Evolutionary conservation across 1,140 invertebrate species (phyloP).

Genomic region (Euwallacea similis): DNA sequence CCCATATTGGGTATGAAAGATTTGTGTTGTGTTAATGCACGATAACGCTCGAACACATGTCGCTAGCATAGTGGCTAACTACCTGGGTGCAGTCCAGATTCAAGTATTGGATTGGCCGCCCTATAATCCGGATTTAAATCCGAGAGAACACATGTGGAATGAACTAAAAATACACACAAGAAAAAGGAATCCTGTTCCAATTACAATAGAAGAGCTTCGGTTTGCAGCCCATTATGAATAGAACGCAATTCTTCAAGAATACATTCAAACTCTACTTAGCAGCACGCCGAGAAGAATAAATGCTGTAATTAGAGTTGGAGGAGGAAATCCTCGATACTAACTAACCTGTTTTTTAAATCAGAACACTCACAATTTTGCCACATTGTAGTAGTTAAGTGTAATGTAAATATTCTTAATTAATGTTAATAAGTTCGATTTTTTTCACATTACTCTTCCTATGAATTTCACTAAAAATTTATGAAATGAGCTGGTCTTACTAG

Average conservation of each 20-base stretch:
- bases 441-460: neutral
- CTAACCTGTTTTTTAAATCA: neutral
- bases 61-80: neutral
- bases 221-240: slow-evolving; percentile 3
- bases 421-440: neutral
- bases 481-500: neutral
- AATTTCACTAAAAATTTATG: neutral
- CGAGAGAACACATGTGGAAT: slow-evolving; percentile 5
- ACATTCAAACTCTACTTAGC: slow-evolving; percentile 17
- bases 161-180: slow-evolving; percentile 11
- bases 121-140: slow-evolving; percentile 8
- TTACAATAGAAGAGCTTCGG: slow-evolving; percentile 9
- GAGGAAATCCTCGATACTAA: slow-evolving; percentile 14
- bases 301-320: slow-evolving; percentile 21
- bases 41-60: slow-evolving; percentile 15
- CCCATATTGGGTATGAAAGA: slow-evolving; percentile 13
- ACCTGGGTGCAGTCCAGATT: slow-evolving; percentile 2
- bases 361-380: no score
- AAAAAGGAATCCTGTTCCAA: slow-evolving; percentile 9
- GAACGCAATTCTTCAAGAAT: slow-evolving; percentile 17
- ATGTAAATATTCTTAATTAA: no score
- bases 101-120: slow-evolving; percentile 11
- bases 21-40: slow-evolving; percentile 23
- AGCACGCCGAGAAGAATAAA: slow-evolving; percentile 26
- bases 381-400: no score